Evolutionary conservation across 2,797 vertebrate species (phyloP), one percentile per base, ranked within the genome.

Genomic region (Sternarchorhynchus goeldii): DNA sequence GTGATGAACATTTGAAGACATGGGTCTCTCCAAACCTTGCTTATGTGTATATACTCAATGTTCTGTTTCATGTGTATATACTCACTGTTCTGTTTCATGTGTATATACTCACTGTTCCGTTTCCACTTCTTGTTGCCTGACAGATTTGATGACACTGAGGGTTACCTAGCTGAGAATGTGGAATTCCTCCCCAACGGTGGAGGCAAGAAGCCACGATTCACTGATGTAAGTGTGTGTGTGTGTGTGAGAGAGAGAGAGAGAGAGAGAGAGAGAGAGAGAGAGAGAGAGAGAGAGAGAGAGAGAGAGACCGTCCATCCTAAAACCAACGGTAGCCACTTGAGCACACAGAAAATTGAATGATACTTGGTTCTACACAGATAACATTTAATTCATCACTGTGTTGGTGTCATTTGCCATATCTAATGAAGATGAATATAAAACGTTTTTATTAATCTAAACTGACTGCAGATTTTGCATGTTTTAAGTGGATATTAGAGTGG

Each of bases 201-300:
- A 0, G 90, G 92, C 88, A 98, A 96, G 91, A 95, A 95, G 75
- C 93, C 94, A 4, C 94, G 93, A 77, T 98, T 98, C 88, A 98
- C 95, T 0, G 97, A 98, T 0, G 97, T 98, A 91, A 95, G 96
- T 92, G 7, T 62, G 0, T 4, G 8, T 25, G 25, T 20, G 3
- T 53, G 53, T 68, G 36, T 14, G 39, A 41, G 39, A 41, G 39
- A 41, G 39, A 6, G 45, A 50, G 45, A 50, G 45, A 50, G 45
- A 50, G 45, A 50, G 45, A 50, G 45, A 50, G 45, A 50, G 10
- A 50, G 10, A 25, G 12, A 39, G n/a, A 41, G 39, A 41, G 39
- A 41, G 39, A 41, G 39, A 6, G 45, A 50, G 45, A 50, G 45
- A 50, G 45, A 50, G 45, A 50, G 45, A 50, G 45, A 50, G 45